Base-by-base conservation (phyloP, 2,888 invertebrate species). In the Marasmarcha lunaedactyla region DNA sequence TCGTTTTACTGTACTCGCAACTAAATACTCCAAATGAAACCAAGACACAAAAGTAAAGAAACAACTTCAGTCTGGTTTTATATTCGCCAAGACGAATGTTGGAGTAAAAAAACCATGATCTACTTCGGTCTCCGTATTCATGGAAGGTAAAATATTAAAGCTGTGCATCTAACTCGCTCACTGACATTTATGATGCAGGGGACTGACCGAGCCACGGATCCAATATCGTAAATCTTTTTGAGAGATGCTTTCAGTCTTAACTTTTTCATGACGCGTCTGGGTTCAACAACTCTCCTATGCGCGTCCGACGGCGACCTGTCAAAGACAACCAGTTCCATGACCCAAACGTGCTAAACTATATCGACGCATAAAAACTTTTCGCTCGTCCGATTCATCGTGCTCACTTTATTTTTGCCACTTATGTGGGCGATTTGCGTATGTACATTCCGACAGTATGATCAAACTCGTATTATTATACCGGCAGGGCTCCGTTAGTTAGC, bases 171-270 rank as follows among this genome's bases (percentile, higher is more conserved):
- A 46, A 48, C 46, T 49, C 38, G 51, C 51, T 49, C 50, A 57
- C 49, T 50, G 54, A 60, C 54, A 58, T 64, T 66, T 56, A 56
- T 54, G 55, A 51, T 53, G 47, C 54, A 55, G 69, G 60, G 57
- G 58, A 67, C 47, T 63, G 69, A 67, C 64, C 62, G 48, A 46
- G 59, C 61, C 57, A 59, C 63, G 55, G 63, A 57, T 55, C 55
- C 52, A 51, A 51, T 51, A 53, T 59, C 64, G 63, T 69, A 68
- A 71, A 71, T 69, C 70, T 60, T 46, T n/a, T 37, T 20, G 20
- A 20, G 51, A 57, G 55, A 50, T 54, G 56, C 45, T 52, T 52
- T 47, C 45, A 42, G 52, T 56, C 58, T 61, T 61, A 57, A 53
- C 57, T 50, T 58, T 65, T 64, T 65, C 63, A 62, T 64, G 61